These are phyloP conservation scores for Babylonia areolata DNA, from an alignment of 1,140 invertebrate species.

Conservation along the genomic window DNA sequence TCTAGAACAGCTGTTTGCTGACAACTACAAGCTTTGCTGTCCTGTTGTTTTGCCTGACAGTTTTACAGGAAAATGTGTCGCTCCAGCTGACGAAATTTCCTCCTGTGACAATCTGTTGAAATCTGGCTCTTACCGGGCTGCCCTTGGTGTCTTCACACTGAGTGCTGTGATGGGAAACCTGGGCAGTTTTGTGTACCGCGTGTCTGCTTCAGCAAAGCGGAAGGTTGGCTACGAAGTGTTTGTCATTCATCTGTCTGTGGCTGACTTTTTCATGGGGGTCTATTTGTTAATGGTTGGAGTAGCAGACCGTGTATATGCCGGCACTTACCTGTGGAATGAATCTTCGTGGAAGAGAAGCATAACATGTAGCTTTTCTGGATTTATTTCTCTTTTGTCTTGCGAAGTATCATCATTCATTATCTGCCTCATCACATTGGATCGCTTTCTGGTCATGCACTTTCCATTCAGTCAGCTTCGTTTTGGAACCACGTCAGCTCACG, in stretches of 20 bases:
- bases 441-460: constrained; percentile 13
- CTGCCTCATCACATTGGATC: constrained; percentile 22
- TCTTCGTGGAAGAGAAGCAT: constrained; percentile 49
- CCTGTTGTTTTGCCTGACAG: neutral
- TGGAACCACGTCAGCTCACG: neutral
- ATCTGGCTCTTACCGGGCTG: constrained; percentile 32
- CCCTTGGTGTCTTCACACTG: constrained; percentile 46
- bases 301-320: neutral
- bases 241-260: neutral
- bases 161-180: constrained; percentile 51
- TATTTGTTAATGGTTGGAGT: constrained; percentile 8
- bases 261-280: constrained; percentile 24
- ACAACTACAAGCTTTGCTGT: neutral
- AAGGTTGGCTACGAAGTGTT: neutral
- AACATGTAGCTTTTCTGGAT: constrained; percentile 54
- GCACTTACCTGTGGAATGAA: constrained; percentile 40
- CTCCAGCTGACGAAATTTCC: constrained; percentile 28
- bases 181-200: constrained; percentile 45
- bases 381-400: neutral
- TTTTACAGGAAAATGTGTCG: neutral
- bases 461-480: constrained; percentile 1
- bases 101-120: constrained; percentile 52
- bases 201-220: neutral
- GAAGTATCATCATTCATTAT: constrained; percentile 19
- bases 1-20: neutral